phyloP scores from a whole-genome alignment of 1,140 invertebrate species.

The Gryon sp. region DNA sequence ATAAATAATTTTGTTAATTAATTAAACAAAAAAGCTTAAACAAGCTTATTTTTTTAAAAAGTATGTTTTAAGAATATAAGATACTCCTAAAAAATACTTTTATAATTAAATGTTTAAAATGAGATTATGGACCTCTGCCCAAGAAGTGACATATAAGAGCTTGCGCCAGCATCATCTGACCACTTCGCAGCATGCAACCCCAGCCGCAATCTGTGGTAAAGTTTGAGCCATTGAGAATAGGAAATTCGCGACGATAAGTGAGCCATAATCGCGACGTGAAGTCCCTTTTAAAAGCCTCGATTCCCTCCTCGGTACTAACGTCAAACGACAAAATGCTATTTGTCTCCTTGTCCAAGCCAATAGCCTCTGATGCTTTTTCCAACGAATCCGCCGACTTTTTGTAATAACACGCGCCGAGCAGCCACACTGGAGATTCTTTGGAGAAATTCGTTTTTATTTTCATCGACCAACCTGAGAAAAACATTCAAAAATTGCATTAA shows the following conservation, averaged over 20 bases:
- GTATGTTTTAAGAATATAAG: no score
- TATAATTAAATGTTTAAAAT: no score
- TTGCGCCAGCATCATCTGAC: constrained; percentile 93
- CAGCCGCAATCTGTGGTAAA: constrained; percentile 92
- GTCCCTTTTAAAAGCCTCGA: constrained; percentile 89
- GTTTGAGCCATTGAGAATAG: constrained; percentile 86
- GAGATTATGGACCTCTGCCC: constrained; percentile 82
- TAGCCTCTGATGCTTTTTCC: constrained; percentile 83
- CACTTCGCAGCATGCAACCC: constrained; percentile 93
- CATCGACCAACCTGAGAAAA: constrained; percentile 82
- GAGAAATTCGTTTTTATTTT: constrained; percentile 91
- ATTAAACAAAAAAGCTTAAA: no score
- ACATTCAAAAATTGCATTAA: constrained; percentile 50
- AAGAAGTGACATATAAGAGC: constrained; percentile 88
- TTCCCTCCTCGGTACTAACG: constrained; percentile 77
- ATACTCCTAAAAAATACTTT: no score
- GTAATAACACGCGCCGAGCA: constrained; percentile 90
- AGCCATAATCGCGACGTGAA: constrained; percentile 89
- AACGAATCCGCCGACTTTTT: constrained; percentile 84
- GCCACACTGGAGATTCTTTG: constrained; percentile 91
- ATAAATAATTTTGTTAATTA: no score
- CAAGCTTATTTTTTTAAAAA: no score
- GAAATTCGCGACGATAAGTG: constrained; percentile 91
- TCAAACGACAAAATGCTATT: constrained; percentile 71
- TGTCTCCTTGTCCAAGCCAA: constrained; percentile 68